Evolutionary conservation across 2,113 vertebrate genomes (phyloP).

Genomic region (Etia nguti): DNA sequence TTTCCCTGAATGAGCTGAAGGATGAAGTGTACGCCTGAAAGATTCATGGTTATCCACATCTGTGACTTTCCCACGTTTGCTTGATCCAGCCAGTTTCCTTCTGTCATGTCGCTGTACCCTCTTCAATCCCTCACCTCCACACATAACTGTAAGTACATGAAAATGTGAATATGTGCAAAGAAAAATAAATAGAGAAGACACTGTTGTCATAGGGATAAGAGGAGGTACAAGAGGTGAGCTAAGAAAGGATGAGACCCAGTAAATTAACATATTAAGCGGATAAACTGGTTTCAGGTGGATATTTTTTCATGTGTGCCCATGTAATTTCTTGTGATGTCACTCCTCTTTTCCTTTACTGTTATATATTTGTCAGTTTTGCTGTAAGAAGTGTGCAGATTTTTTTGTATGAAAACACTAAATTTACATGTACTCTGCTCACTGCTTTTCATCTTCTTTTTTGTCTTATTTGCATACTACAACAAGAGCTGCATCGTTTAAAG

Average conservation of each 20-base stretch:
- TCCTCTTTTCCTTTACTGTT: neutral
- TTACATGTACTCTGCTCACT: neutral
- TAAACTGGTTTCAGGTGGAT: neutral
- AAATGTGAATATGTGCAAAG: neutral
- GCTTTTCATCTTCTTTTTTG: neutral
- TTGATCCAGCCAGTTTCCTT: neutral
- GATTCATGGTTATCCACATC: slow-evolving; percentile 26
- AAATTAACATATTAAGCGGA: neutral
- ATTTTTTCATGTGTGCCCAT: neutral
- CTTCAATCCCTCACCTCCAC: slow-evolving; percentile 30
- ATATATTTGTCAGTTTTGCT: neutral
- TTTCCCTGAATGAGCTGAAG: slow-evolving; percentile 1
- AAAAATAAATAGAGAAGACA: neutral
- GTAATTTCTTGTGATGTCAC: neutral
- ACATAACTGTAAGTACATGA: neutral
- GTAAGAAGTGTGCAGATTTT: neutral
- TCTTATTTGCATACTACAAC: neutral
- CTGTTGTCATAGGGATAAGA: neutral
- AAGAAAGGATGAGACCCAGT: neutral
- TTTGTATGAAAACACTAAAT: neutral
- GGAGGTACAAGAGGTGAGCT: neutral
- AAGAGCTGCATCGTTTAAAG: neutral
- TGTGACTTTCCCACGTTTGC: slow-evolving; percentile 22
- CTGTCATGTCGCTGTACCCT: neutral
- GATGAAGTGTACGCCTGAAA: slow-evolving; percentile 11